Base-by-base conservation (phyloP, 2,113 vertebrate species). In the Chaetodon auriga region DNA sequence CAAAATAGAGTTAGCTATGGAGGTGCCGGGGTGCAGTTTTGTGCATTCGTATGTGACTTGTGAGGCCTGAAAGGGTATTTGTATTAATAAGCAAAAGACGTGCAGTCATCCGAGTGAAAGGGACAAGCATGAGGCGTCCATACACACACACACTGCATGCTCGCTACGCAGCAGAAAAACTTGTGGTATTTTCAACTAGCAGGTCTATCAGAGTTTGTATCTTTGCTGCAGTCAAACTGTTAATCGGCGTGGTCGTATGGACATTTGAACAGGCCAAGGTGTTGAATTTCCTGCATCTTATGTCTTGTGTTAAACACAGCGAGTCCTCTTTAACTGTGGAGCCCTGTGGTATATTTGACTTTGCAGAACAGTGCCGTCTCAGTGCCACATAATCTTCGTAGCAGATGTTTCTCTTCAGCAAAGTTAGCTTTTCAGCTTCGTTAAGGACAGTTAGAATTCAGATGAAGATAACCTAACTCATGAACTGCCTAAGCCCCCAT, bases 341-440 rank as follows among this genome's bases (percentile, higher is more conserved):
- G 78, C 62, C 45, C 64, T 71, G 68, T 74, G 51, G 75, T 71
- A 13, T 15, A 30, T 55, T 68, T 45, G 53, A 87, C 71, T 83
- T 82, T 80, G 46, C 63, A 58, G 69, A 87, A 83, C 80, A 81
- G 70, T 74, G 80, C 36, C 21, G 70, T 64, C 64, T 84, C 55
- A 83, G 70, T 84, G 75, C 83, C 78, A 21, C 74, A 49, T 64
- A 73, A 82, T 81, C 57, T 55, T 62, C 3, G 2, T 15, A 80
- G 68, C 84, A 89, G 81, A 78, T 87, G 87, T 83, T 87, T 85
- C 46, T 77, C 10, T 83, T 86, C 69, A 74, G 76, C 35, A 1
- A 64, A 75, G 63, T 18, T 46, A 71, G 60, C 75, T 75, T 83
- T 90, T 87, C 48, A 15, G 82, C 75, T 73, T 91, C 43, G 77